Base-by-base conservation (phyloP, 2,888 invertebrate genomes). In the Lasiommata megera region DNA sequence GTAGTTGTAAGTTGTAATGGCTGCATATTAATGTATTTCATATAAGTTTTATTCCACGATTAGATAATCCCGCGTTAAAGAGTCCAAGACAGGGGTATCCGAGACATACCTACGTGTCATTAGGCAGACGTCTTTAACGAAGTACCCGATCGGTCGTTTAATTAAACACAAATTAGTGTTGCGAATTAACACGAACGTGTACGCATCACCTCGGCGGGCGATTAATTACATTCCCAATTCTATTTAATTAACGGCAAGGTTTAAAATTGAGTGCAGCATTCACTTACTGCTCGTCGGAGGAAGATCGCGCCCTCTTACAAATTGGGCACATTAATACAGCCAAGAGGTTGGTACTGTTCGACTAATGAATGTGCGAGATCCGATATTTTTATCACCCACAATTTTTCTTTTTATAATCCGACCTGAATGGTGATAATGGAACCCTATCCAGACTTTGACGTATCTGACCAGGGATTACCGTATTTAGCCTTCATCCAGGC, bases 291-390 rank as follows among this genome's bases (percentile, higher is more conserved):
- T 67, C 66, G 62, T 47, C 40, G 47, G 50, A 46, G 41, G 61
- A 72, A 72, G 84, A 86, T 85, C 84, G 83, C 82, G 82, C 83
- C 78, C 82, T 84, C 79, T 76, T 84, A 88, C 88, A 86, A 88
- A 88, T 87, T 86, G 88, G 83, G 84, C 76, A 69, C 85, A 88
- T 88, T 88, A 83, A 86, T 87, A 88, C 71, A 80, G 77, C 72
- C 79, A 71, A 69, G 71, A 69, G 65, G 65, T 69, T 55, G 11
- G 62, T 53, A 1, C 11, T 44, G 61, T 62, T 54, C 76, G 59
- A 54, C 40, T 1, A 37, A 64, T 51, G 5, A 37, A 18, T 17
- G 73, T 74, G 80, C 73, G 58, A 18, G 6, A 6, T 43, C 5
- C n/a, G n/a, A n/a, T 36, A n/a, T n/a, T n/a, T n/a, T n/a, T n/a